Conservation (phyloP, 2,888 invertebrate species). For the Trichogramma dendrolimi region DNA sequence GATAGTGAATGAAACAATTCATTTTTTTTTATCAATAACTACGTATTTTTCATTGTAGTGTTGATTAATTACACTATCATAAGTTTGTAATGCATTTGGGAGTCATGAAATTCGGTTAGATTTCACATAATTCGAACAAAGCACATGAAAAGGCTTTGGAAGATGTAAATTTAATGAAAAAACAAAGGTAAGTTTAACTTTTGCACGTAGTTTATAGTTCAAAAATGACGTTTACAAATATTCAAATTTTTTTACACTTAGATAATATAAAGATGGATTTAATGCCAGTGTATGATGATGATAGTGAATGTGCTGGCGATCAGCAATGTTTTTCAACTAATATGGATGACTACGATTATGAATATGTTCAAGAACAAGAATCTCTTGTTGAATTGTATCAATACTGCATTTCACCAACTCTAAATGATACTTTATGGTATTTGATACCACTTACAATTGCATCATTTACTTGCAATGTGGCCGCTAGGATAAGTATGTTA, state of each 20-base stretch:
- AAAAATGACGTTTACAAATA: conserved; percentile 8
- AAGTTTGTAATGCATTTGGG: too few relatives aligned
- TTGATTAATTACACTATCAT: background rate
- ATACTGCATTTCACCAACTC: conserved; percentile 43
- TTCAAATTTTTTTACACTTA: background rate
- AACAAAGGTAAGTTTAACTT: conserved; percentile 3
- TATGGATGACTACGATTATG: conserved; percentile 42
- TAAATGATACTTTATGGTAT: conserved; percentile 42
- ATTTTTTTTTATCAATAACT: background rate
- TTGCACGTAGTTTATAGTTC: conserved; percentile 2
- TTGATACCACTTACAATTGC: conserved; percentile 41
- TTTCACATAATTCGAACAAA: too few relatives aligned
- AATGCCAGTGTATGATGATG: conserved; percentile 37
- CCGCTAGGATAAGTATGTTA: conserved; percentile 29
- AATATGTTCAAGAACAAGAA: conserved; percentile 42
- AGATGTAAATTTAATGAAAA: background rate
- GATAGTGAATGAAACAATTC: background rate
- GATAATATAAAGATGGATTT: conserved; percentile 30
- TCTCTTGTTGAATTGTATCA: conserved; percentile 41
- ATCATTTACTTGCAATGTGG: conserved; percentile 40
- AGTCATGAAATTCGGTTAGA: too few relatives aligned
- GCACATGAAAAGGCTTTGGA: too few relatives aligned
- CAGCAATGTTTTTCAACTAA: conserved; percentile 35
- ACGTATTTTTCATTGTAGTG: background rate
- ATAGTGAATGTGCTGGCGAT: conserved; percentile 37